phyloP scores from a whole-genome alignment of 2,888 invertebrate genomes.

The Archips crataeganus region DNA sequence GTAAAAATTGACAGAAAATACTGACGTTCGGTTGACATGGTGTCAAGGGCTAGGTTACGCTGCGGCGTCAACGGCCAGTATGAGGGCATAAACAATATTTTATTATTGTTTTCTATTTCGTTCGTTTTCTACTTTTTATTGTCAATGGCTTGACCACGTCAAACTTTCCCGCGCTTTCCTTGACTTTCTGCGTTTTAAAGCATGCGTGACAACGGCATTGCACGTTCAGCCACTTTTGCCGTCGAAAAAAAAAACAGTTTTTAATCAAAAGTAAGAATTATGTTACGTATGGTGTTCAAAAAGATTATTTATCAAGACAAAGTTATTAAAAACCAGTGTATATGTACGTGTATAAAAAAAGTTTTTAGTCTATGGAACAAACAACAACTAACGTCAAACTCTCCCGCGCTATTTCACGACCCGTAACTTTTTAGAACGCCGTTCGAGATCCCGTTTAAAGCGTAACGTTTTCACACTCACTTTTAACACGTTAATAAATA shows the following conservation, averaged over 20 bases:
- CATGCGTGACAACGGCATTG: background rate
- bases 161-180: too few relatives aligned
- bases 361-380: background rate
- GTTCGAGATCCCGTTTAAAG: background rate
- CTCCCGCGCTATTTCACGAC: slow-evolving; percentile 1
- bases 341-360: too few relatives aligned
- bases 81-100: background rate
- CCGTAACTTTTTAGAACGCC: background rate
- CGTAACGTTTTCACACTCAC: background rate
- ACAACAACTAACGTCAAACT: background rate
- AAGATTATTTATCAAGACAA: too few relatives aligned
- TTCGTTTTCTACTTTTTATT: too few relatives aligned
- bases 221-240: background rate
- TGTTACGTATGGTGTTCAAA: too few relatives aligned
- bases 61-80: slow-evolving; percentile 9
- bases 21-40: slow-evolving; percentile 17
- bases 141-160: too few relatives aligned
- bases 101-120: too few relatives aligned
- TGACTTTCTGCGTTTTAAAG: too few relatives aligned
- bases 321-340: too few relatives aligned
- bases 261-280: too few relatives aligned
- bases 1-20: slow-evolving; percentile 21
- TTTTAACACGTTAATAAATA: background rate
- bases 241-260: too few relatives aligned
- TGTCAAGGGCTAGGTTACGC: background rate